Evolutionary conservation across 2,113 vertebrate species (phyloP).

Genomic region (Leptodactylus fuscus): DNA sequence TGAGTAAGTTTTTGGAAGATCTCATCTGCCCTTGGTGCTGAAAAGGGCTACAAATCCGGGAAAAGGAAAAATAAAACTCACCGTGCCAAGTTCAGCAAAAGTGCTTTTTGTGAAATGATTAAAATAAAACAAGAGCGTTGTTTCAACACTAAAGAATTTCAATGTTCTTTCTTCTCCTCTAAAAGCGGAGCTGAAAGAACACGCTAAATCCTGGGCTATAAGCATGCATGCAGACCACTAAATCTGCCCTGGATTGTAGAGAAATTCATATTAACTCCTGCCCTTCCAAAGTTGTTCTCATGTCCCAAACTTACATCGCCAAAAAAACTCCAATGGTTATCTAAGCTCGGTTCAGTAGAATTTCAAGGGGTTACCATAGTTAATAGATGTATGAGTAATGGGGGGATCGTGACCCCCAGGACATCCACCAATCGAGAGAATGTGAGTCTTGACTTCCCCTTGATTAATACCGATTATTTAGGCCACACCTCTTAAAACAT

Average conservation of each 20-base stretch:
- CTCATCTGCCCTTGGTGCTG: constrained; percentile 38
- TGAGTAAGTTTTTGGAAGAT: constrained; percentile 59
- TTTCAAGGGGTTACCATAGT: no score
- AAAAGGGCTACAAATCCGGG: constrained; percentile 57
- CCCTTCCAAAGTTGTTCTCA: background rate
- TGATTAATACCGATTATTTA: no score
- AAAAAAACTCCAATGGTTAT: no score
- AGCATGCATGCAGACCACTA: constrained; percentile 27
- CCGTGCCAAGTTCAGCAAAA: constrained; percentile 58
- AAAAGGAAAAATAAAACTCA: constrained; percentile 41
- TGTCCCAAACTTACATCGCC: no score
- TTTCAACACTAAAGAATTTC: constrained; percentile 52
- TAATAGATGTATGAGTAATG: no score
- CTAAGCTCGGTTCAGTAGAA: no score
- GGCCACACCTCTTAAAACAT: no score
- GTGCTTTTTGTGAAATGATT: constrained; percentile 56
- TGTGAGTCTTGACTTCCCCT: no score
- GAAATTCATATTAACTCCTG: constrained; percentile 33
- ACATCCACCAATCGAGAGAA: no score
- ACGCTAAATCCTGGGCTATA: constrained; percentile 42
- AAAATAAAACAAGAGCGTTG: constrained; percentile 56
- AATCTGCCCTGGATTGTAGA: background rate
- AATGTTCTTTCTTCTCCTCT: constrained; percentile 26
- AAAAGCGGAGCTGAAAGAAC: constrained; percentile 30
- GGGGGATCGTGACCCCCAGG: no score